Conservation (phyloP, 2,113 vertebrate genomes). For the Scomber colias region DNA sequence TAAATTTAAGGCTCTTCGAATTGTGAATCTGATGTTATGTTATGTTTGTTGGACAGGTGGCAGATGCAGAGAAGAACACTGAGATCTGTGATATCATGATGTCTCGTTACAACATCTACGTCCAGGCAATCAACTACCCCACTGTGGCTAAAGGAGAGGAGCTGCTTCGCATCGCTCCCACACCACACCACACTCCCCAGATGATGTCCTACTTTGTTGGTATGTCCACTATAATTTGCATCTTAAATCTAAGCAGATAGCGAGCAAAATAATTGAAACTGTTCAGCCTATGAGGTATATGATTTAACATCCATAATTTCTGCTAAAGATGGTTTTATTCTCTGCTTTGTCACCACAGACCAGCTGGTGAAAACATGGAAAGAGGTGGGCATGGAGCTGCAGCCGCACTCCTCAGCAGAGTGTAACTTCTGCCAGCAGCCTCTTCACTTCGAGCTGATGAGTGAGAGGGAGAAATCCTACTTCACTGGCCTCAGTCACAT, state of each 20-base stretch:
- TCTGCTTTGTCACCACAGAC: slow-evolving; percentile 81
- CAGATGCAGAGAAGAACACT: slow-evolving; percentile 93
- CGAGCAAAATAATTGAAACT: too few relatives aligned
- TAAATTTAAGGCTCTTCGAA: not conserved
- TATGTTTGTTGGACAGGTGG: slow-evolving; percentile 81
- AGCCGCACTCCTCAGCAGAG: slow-evolving; percentile 89
- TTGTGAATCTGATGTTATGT: not conserved
- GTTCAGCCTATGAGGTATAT: too few relatives aligned
- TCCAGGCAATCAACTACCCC: slow-evolving; percentile 95
- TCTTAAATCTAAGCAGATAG: too few relatives aligned
- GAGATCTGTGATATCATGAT: slow-evolving; percentile 91
- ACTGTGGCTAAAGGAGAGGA: slow-evolving; percentile 92
- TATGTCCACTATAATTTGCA: slow-evolving; percentile 69
- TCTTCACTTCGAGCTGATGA: slow-evolving; percentile 94
- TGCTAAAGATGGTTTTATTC: not conserved
- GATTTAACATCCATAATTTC: not conserved
- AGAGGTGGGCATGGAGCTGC: slow-evolving; percentile 88
- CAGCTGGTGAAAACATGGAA: slow-evolving; percentile 90
- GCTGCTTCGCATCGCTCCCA: slow-evolving; percentile 92
- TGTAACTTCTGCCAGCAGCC: slow-evolving; percentile 93
- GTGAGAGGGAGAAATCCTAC: slow-evolving; percentile 90
- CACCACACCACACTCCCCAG: slow-evolving; percentile 92
- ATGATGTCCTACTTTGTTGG: slow-evolving; percentile 94
- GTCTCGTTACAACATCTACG: slow-evolving; percentile 91
- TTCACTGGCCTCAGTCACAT: slow-evolving; percentile 92